phyloP scores from a whole-genome alignment of 1,140 invertebrate genomes.

The Pogonognathellus flavescens region DNA sequence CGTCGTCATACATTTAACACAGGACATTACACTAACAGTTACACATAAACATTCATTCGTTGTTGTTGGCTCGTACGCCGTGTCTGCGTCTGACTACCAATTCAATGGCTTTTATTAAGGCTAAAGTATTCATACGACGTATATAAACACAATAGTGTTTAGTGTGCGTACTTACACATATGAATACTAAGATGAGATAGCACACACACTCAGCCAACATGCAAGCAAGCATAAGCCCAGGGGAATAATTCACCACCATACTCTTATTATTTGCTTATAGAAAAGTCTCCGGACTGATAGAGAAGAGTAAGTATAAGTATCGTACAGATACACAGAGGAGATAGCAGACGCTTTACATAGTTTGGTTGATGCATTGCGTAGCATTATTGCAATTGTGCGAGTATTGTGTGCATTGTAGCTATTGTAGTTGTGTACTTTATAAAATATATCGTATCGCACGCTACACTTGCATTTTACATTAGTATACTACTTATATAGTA shows the following conservation, averaged over 20 bases:
- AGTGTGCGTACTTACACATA: neutral
- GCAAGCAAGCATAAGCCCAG: slow-evolving; percentile 61
- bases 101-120: neutral
- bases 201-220: slow-evolving; percentile 41
- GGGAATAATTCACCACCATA: slow-evolving; percentile 57
- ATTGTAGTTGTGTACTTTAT: too few species aligned
- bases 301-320: too few species aligned
- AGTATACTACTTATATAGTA: neutral
- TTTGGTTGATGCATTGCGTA: too few species aligned
- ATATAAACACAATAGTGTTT: too few species aligned
- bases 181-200: neutral
- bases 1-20: neutral
- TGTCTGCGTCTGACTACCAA: neutral
- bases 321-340: too few species aligned
- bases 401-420: too few species aligned
- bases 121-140: neutral
- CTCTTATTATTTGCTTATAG: too few species aligned
- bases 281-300: too few species aligned
- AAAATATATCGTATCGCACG: too few species aligned
- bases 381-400: too few species aligned
- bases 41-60: neutral
- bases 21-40: slow-evolving; percentile 10
- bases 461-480: neutral
- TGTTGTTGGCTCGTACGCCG: neutral
- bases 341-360: too few species aligned